Conservation (phyloP, 2,888 invertebrate genomes). For the Diarsia dahlii region DNA sequence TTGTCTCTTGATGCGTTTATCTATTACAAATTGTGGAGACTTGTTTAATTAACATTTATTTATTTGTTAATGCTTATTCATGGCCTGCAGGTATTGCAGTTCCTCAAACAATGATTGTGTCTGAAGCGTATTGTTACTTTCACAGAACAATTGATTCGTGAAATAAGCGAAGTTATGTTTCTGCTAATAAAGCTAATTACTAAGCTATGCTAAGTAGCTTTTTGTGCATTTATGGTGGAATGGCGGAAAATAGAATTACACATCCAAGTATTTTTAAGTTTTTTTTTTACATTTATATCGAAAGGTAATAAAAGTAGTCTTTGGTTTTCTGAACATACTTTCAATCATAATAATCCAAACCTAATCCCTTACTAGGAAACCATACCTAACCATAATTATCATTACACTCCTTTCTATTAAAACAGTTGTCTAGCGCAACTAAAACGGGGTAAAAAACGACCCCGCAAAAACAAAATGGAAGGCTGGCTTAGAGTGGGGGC, state of each 20-base stretch:
- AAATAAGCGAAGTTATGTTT: not conserved
- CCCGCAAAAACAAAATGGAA: constrained; percentile 88
- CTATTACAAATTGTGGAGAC: not conserved
- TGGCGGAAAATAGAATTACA: not conserved
- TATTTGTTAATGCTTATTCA: not conserved
- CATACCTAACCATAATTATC: not conserved
- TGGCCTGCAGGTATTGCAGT: not conserved
- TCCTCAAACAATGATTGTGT: not conserved
- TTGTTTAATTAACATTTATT: not conserved
- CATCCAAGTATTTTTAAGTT: not conserved
- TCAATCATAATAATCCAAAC: not conserved
- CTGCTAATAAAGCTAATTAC: not conserved
- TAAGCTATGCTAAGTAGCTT: not conserved
- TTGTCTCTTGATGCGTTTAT: not conserved
- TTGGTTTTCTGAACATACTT: no score
- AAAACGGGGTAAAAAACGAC: constrained; percentile 66
- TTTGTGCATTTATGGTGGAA: not conserved
- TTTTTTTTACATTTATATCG: not conserved
- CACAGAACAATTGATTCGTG: not conserved
- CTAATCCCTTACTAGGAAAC: constrained; percentile 1
- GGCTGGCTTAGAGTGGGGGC: constrained; percentile 82
- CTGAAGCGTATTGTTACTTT: not conserved
- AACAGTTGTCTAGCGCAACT: constrained; percentile 68
- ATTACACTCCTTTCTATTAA: constrained; percentile 50
- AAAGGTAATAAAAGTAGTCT: not conserved